Evolutionary conservation across 2,888 invertebrate genomes (phyloP).

Genomic region (Strigamia maritima): DNA sequence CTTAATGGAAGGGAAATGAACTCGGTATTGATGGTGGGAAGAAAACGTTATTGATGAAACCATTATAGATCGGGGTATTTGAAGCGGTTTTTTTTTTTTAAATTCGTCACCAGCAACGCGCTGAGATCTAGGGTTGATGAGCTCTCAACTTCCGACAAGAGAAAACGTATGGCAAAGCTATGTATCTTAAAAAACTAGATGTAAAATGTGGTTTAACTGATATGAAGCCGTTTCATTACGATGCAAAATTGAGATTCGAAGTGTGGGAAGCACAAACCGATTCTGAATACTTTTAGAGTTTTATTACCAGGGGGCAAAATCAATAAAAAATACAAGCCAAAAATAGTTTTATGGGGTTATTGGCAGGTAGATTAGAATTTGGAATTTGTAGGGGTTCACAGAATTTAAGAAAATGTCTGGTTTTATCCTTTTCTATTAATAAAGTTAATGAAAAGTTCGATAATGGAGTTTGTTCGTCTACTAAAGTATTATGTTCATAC

Average conservation of each 20-base stretch:
- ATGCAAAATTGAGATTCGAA: no score
- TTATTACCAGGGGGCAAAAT: no score
- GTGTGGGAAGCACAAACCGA: no score
- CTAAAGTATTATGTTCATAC: neutral
- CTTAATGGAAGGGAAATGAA: conserved; percentile 34
- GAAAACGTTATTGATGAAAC: conserved; percentile 28
- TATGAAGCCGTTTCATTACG: no score
- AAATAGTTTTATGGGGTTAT: neutral
- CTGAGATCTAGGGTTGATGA: neutral
- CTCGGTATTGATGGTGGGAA: conserved; percentile 19
- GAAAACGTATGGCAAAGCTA: neutral
- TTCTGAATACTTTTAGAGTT: no score
- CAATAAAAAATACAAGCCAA: no score
- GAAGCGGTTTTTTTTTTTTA: neutral
- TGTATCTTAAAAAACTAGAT: neutral
- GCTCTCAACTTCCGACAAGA: neutral
- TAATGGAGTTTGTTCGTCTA: neutral
- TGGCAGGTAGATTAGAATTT: neutral
- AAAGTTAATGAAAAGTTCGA: neutral
- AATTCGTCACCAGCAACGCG: neutral
- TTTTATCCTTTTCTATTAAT: neutral
- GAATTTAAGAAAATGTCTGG: neutral
- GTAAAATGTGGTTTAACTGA: no score
- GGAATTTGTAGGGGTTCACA: neutral
- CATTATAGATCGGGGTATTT: conserved; percentile 1